Evolutionary conservation across 1,140 invertebrate species (phyloP).

Genomic region (Calephelis nemesis): DNA sequence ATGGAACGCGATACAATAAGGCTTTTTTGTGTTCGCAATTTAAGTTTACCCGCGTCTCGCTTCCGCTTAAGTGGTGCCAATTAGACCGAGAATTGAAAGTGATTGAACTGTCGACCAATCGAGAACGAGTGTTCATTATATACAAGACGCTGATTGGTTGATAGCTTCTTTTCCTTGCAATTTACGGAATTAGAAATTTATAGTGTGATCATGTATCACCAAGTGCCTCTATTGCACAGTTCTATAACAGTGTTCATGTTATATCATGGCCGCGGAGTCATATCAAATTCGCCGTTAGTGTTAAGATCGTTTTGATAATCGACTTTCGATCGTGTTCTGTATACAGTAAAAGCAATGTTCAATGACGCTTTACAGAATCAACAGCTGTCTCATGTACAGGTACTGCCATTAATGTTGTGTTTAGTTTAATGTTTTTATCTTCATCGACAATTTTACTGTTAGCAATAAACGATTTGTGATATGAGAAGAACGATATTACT

Average conservation of each 20-base stretch:
- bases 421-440: conserved; percentile 33
- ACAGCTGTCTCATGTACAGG: conserved; percentile 50
- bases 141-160: not conserved
- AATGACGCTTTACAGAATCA: conserved; percentile 50
- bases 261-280: conserved; percentile 57
- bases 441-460: conserved; percentile 46
- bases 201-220: conserved; percentile 39
- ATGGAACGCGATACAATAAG: conserved; percentile 27
- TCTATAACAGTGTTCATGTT: conserved; percentile 59
- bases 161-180: not conserved
- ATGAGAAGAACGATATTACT: conserved; percentile 48
- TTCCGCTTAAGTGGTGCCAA: conserved; percentile 49
- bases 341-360: conserved; percentile 25
- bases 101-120: conserved; percentile 7
- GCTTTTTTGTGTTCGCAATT: conserved; percentile 32
- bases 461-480: conserved; percentile 75
- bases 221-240: conserved; percentile 57
- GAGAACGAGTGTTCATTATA: not conserved
- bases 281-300: conserved; percentile 50
- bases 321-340: conserved; percentile 27
- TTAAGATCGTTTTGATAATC: conserved; percentile 41
- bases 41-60: conserved; percentile 30
- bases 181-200: conserved; percentile 15
- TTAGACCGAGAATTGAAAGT: conserved; percentile 22
- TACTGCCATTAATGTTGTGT: conserved; percentile 67